Conservation (phyloP, 2,113 vertebrate species). For the Oncorhynchus masou region DNA sequence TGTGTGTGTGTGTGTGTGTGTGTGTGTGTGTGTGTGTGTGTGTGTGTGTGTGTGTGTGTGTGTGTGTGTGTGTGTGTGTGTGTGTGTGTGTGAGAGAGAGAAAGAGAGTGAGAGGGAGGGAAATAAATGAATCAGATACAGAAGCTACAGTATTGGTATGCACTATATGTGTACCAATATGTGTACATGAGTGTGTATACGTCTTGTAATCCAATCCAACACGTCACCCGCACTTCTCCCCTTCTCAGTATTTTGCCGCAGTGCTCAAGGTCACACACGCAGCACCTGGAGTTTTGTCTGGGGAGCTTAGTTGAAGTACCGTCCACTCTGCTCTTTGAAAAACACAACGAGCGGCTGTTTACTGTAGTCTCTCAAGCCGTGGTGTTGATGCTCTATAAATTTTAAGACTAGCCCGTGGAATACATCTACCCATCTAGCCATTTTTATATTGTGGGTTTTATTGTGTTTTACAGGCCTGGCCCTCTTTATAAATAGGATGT, state of each 20-base stretch:
- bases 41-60: constrained; percentile 7
- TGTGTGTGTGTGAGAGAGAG: background rate
- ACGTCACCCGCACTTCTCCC: background rate
- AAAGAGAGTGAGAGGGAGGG: background rate
- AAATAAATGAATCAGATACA: background rate
- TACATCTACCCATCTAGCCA: constrained; percentile 14
- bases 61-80: no score
- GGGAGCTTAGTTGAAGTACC: background rate
- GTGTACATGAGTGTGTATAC: background rate
- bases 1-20: background rate
- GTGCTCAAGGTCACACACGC: constrained; percentile 18
- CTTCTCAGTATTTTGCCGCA: background rate
- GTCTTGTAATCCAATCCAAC: background rate
- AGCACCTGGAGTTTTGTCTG: constrained; percentile 15
- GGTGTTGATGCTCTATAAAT: constrained; percentile 40
- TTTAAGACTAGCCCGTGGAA: constrained; percentile 44
- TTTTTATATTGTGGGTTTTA: constrained; percentile 40
- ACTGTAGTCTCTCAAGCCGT: constrained; percentile 32
- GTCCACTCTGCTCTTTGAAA: background rate
- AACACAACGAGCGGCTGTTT: constrained; percentile 2
- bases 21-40: constrained; percentile 1
- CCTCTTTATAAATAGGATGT: constrained; percentile 29
- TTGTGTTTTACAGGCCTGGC: constrained; percentile 37
- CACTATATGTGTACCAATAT: background rate
- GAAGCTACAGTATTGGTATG: background rate